A percentile compares a stretch with the other conserved stretches of the same genome.
Evolutionary conservation across 1,140 invertebrate species (phyloP).

Genomic region (Habropoda laboriosa): DNA sequence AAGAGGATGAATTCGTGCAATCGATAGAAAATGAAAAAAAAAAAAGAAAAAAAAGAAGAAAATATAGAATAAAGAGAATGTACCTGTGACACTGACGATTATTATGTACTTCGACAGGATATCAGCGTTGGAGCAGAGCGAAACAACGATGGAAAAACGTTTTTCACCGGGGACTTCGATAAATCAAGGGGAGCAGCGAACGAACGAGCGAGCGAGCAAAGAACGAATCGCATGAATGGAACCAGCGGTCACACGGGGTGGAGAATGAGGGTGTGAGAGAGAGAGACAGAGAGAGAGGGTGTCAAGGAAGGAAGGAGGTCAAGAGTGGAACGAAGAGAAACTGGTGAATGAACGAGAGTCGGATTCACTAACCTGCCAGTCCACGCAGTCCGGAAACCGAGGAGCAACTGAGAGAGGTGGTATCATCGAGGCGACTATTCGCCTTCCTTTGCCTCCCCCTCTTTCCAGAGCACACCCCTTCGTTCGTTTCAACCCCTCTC

Average conservation of each 20-base stretch:
- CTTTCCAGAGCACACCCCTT: conserved; percentile 27
- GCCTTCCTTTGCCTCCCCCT: conserved; percentile 56
- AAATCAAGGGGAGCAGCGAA: conserved; percentile 23
- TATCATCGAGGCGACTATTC: conserved; percentile 59
- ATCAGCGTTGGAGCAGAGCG: neutral
- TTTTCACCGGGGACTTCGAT: neutral
- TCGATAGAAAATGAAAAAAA: neutral
- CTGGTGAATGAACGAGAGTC: conserved; percentile 64
- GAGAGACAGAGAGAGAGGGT: conserved; percentile 26
- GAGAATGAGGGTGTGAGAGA: conserved; percentile 22
- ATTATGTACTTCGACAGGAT: neutral
- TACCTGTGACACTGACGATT: neutral
- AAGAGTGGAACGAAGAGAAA: conserved; percentile 46
- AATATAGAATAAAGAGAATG: neutral
- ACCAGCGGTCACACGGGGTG: conserved; percentile 18
- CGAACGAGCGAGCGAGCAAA: conserved; percentile 17
- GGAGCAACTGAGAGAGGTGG: conserved; percentile 65
- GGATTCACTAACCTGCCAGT: conserved; percentile 66
- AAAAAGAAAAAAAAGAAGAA: neutral
- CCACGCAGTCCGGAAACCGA: conserved; percentile 65
- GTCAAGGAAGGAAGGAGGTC: conserved; percentile 37
- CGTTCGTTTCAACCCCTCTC: conserved; percentile 22
- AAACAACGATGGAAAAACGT: neutral
- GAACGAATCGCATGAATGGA: conserved; percentile 38
- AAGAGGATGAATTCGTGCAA: no score